phyloP scores from a whole-genome alignment of 2,113 vertebrate species.

The Corythornis madagascariensis region DNA sequence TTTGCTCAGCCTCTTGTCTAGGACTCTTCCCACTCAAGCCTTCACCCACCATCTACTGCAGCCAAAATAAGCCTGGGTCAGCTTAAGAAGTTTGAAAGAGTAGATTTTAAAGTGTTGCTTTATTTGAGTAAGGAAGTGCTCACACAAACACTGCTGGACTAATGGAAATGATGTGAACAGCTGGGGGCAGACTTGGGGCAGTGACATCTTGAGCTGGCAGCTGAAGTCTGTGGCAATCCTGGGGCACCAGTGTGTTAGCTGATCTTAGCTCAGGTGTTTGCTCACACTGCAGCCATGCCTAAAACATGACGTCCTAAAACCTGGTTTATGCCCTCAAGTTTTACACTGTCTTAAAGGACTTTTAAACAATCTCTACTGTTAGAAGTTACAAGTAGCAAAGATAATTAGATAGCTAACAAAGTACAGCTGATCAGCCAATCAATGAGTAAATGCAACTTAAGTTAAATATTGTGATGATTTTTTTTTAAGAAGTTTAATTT shows the following conservation, averaged over 20 bases:
- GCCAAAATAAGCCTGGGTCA: background rate
- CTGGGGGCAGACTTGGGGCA: background rate
- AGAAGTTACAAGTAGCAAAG: background rate
- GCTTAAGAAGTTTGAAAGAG: background rate
- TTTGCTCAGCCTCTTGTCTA: background rate
- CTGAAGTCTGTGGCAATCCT: background rate
- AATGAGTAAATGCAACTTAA: background rate
- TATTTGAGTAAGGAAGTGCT: background rate
- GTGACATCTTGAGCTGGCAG: background rate
- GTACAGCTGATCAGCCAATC: background rate
- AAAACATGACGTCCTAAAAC: background rate
- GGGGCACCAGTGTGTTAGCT: background rate
- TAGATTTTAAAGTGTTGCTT: background rate
- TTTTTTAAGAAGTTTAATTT: background rate
- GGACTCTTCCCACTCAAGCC: background rate
- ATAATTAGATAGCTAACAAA: background rate
- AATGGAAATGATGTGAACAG: background rate
- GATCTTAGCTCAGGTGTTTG: background rate
- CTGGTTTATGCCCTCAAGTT: background rate
- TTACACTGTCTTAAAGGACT: background rate
- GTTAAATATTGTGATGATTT: background rate
- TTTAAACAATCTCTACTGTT: background rate
- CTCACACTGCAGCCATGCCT: background rate
- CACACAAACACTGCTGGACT: rapidly evolving
- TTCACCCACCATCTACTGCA: background rate